These are phyloP conservation scores for Aradophagus sp. DNA, from an alignment of 1,140 invertebrate genomes.

Conservation along the genomic window DNA sequence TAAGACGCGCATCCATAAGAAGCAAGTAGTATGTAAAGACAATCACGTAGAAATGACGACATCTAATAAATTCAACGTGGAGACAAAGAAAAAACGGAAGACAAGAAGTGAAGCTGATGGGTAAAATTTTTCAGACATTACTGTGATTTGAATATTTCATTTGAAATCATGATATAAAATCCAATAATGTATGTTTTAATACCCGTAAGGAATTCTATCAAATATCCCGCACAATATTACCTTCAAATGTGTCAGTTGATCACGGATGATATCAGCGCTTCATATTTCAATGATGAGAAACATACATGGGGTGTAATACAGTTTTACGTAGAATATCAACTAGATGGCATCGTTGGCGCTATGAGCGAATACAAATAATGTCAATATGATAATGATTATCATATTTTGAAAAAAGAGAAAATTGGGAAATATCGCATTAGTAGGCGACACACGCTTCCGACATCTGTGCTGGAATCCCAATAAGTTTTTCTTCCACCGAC, in stretches of 20 bases:
- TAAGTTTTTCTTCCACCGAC: constrained; percentile 66
- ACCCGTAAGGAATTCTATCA: constrained; percentile 35
- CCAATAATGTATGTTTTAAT: constrained; percentile 54
- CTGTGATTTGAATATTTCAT: constrained; percentile 51
- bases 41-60: constrained; percentile 33
- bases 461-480: constrained; percentile 69
- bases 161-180: constrained; percentile 47
- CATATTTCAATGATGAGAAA: constrained; percentile 53
- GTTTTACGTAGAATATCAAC: constrained; percentile 49
- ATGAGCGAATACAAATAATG: constrained; percentile 53
- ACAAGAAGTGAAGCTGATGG: constrained; percentile 9
- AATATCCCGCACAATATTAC: constrained; percentile 42
- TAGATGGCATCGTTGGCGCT: constrained; percentile 28
- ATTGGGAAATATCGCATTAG: constrained; percentile 60
- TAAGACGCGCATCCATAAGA: too few relatives aligned
- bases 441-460: constrained; percentile 67
- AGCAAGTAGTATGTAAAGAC: constrained; percentile 40
- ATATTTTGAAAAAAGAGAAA: constrained; percentile 57
- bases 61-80: constrained; percentile 37
- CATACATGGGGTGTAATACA: constrained; percentile 45
- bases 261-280: constrained; percentile 46
- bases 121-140: constrained; percentile 40
- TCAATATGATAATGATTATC: constrained; percentile 70
- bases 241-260: constrained; percentile 46
- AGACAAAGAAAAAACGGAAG: too few relatives aligned